These are phyloP conservation scores for Girardia tigrina DNA, from an alignment of 2,888 invertebrate species.

Conservation along the genomic window DNA sequence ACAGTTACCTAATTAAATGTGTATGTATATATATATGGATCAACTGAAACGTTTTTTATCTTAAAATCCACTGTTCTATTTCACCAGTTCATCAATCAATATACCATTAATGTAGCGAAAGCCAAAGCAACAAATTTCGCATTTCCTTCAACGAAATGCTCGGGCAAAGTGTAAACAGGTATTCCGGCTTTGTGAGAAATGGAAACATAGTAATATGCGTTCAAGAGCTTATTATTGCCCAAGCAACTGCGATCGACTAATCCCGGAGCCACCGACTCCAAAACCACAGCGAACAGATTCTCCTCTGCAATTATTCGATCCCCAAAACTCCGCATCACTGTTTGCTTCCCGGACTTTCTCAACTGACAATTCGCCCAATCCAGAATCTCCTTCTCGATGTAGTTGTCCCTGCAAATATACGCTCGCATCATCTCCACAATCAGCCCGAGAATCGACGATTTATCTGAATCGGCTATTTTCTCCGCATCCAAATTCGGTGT, in stretches of 20 bases:
- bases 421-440: constrained; percentile 15
- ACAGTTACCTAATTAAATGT: no score
- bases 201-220: background rate
- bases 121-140: constrained; percentile 9
- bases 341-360: background rate
- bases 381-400: constrained; percentile 9
- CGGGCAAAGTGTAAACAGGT: background rate
- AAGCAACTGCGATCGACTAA: background rate
- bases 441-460: background rate
- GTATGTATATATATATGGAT: no score
- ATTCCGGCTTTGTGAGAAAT: background rate
- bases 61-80: no score
- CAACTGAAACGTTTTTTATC: no score
- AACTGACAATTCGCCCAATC: constrained; percentile 7
- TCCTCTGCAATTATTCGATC: background rate
- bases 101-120: background rate
- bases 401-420: background rate
- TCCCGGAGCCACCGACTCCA: background rate
- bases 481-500: background rate
- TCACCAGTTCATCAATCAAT: no score
- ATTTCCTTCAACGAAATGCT: background rate
- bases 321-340: background rate
- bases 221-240: background rate
- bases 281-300: background rate
- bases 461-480: constrained; percentile 11